phyloP scores from a whole-genome alignment of 1,140 invertebrate genomes.

The Cylas formicarius region DNA sequence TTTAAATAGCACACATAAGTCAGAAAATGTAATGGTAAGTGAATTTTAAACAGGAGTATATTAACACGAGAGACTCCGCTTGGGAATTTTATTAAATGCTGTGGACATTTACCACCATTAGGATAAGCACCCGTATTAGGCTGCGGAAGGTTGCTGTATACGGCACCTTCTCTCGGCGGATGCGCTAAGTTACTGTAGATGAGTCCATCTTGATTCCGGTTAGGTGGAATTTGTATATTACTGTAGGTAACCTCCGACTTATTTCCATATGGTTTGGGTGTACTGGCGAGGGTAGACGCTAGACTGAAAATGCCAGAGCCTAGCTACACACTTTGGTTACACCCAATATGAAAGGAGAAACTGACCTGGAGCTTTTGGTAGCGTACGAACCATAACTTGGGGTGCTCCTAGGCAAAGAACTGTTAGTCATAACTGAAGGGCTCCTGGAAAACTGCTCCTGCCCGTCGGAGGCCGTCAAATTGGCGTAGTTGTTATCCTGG shows the following conservation, averaged over 20 bases:
- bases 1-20: too few species aligned
- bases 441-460: conserved; percentile 23
- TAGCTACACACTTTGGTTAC: not conserved
- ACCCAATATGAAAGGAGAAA: not conserved
- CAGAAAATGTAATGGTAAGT: too few species aligned
- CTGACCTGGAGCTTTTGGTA: conserved; percentile 22
- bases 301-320: conserved; percentile 11
- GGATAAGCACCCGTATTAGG: conserved; percentile 43
- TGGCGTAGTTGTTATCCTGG: conserved; percentile 28
- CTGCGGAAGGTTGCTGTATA: conserved; percentile 47
- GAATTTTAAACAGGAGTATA: too few species aligned
- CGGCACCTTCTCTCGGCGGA: conserved; percentile 41
- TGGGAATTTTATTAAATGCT: conserved; percentile 5
- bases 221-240: conserved; percentile 32
- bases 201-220: conserved; percentile 45
- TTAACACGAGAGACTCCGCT: too few species aligned
- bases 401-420: conserved; percentile 14
- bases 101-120: conserved; percentile 41
- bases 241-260: conserved; percentile 40
- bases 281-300: conserved; percentile 12
- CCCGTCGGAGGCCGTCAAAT: conserved; percentile 21
- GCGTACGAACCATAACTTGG: conserved; percentile 19
- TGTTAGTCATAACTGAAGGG: conserved; percentile 22
- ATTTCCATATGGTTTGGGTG: conserved; percentile 41
- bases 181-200: conserved; percentile 50